Conservation (phyloP, 2,797 vertebrate species). For the Pelochelys cantorii region DNA sequence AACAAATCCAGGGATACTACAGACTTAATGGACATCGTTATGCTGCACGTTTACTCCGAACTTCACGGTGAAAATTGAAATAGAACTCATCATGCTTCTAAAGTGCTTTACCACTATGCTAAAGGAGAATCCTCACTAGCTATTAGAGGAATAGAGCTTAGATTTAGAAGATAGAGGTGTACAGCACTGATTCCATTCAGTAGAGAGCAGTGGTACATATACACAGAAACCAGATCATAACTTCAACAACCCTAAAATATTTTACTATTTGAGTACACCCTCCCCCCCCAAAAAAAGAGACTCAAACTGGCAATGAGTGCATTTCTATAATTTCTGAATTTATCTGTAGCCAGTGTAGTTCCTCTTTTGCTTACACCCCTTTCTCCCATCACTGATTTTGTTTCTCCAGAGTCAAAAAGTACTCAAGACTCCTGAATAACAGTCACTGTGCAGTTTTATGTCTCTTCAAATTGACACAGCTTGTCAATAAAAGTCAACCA, state of each 20-base stretch:
- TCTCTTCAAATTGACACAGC: not conserved
- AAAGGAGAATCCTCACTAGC: not conserved
- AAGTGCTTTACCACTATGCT: not conserved
- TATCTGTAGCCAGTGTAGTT: not conserved
- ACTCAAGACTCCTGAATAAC: not conserved
- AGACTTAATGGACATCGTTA: not conserved
- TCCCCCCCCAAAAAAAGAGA: not conserved
- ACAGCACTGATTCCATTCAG: not conserved
- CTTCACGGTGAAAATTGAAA: not conserved
- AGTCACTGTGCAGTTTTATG: not conserved
- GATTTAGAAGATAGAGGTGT: not conserved
- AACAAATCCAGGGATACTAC: not conserved
- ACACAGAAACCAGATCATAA: not conserved
- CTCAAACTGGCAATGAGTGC: not conserved
- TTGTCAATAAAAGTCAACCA: not conserved
- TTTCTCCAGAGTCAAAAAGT: not conserved
- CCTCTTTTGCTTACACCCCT: not conserved
- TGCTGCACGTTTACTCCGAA: not conserved
- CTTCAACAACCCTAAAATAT: not conserved
- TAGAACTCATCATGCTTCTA: not conserved
- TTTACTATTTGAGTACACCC: not conserved
- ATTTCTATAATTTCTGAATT: not conserved
- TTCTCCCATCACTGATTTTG: not conserved
- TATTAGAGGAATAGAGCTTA: not conserved
- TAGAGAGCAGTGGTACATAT: not conserved